Percentiles rank a stretch among this genome's conserved stretches.
Evolutionary conservation across 2,797 vertebrate species (phyloP).

Genomic region (Heteromormyrus szaboi): DNA sequence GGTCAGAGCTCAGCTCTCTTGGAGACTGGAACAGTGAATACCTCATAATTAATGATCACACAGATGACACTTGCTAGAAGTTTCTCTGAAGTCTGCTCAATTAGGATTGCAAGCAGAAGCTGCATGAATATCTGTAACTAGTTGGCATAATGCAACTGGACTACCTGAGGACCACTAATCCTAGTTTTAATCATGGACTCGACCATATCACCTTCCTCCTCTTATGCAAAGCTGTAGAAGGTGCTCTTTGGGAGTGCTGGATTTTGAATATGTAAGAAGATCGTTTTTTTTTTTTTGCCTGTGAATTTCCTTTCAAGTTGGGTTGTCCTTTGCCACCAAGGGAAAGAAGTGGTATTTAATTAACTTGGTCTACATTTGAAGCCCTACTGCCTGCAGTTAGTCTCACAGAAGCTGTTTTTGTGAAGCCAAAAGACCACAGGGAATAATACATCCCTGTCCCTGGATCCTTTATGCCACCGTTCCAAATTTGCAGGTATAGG

Average conservation of each 20-base stretch:
- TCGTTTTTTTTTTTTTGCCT: background rate
- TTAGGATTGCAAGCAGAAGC: background rate
- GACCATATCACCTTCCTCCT: background rate
- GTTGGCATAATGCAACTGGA: background rate
- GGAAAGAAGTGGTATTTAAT: slow-evolving; percentile 34
- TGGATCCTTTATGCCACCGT: slow-evolving; percentile 15
- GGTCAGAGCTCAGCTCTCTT: background rate
- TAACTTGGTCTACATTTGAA: slow-evolving; percentile 26
- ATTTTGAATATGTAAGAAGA: slow-evolving; percentile 11
- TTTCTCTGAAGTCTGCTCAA: background rate
- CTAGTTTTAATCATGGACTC: background rate
- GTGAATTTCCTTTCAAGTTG: slow-evolving; percentile 24
- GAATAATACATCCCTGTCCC: slow-evolving; percentile 4
- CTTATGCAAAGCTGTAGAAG: background rate
- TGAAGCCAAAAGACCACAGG: background rate
- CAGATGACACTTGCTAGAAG: background rate
- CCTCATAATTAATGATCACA: background rate
- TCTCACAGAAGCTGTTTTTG: slow-evolving; percentile 23
- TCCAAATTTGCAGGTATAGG: slow-evolving; percentile 16
- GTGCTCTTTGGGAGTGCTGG: background rate
- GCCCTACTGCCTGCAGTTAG: slow-evolving; percentile 5
- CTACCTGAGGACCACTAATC: background rate
- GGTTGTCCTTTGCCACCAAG: slow-evolving; percentile 26
- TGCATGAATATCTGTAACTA: background rate
- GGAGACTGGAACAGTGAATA: background rate